Base-by-base conservation (phyloP, 2,113 vertebrate species). In the Prionailurus viverrinus region DNA sequence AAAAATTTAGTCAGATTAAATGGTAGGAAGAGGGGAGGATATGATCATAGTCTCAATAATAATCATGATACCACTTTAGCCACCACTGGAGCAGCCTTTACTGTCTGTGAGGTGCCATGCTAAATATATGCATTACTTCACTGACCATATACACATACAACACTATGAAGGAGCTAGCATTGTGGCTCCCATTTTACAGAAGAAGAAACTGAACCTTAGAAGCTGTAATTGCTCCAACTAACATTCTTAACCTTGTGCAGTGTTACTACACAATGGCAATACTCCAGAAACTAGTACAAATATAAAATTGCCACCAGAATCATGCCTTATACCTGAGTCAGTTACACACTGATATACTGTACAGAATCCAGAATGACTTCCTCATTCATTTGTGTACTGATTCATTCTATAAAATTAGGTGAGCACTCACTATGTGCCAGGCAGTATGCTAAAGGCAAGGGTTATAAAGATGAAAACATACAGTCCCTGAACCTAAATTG, bases 61-160 rank as follows among this genome's bases (percentile, higher is more conserved):
- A 27, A 36, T 31, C 66, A 63, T 15, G 41, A 41, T 13, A 36
- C 31, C 27, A 48, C 25, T 13, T 55, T 55, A 63, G n/a, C 14
- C 41, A 29, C 25, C 39, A 51, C 27, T 21, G 21, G 29, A 82
- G 15, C 7, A 55, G 29, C 7, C 11, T 23, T 36, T 25, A 16
- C 19, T 45, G 2, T 16, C 5, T 21, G 0, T 13, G 36, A 7
- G 89, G 11, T 2, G 0, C 14, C n/a, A 0, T 19, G 5, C 4
- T 36, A 61, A 89, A 25, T 33, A 58, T 3, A 9, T 7, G 31
- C 21, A 19, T 78, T 39, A 3, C 45, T 76, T 91, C 27, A 39
- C 21, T 18, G 2, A 48, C 25, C 41, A 31, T 14, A 31, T 29
- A 58, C 4, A 61, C 0, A 10, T 1, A 18, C 29, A 66, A 7